Evolutionary conservation across 1,140 invertebrate species (phyloP).

Genomic region (Drosophila serrata): DNA sequence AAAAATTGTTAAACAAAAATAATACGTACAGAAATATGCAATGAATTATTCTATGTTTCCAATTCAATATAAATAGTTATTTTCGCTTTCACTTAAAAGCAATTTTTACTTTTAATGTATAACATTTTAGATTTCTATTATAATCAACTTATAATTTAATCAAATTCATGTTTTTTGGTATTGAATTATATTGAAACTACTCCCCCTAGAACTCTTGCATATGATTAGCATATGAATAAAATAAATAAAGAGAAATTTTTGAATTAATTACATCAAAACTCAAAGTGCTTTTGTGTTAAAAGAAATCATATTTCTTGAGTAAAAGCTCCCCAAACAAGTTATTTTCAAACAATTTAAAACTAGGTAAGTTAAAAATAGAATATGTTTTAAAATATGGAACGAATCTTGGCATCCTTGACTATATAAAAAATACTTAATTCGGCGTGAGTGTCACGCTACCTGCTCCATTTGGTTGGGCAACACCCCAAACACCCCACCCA

Average conservation of each 20-base stretch:
- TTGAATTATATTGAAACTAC: no score
- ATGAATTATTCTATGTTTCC: no score
- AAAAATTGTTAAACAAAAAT: no score
- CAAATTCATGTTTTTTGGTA: not conserved
- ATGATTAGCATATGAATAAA: not conserved
- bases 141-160: not conserved
- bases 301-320: not conserved
- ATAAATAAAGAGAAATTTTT: not conserved
- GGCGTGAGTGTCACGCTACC: slow-evolving; percentile 26
- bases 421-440: not conserved
- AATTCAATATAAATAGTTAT: no score
- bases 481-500: not conserved
- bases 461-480: slow-evolving; percentile 5
- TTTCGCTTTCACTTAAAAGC: no score
- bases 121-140: no score
- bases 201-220: no score
- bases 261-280: not conserved
- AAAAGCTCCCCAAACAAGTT: not conserved
- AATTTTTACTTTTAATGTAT: not conserved
- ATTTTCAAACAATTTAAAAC: not conserved
- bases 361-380: not conserved
- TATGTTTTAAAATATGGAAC: not conserved
- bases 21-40: no score
- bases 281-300: not conserved
- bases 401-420: not conserved